phyloP scores from a whole-genome alignment of 2,113 vertebrate species.

The Egretta garzetta region DNA sequence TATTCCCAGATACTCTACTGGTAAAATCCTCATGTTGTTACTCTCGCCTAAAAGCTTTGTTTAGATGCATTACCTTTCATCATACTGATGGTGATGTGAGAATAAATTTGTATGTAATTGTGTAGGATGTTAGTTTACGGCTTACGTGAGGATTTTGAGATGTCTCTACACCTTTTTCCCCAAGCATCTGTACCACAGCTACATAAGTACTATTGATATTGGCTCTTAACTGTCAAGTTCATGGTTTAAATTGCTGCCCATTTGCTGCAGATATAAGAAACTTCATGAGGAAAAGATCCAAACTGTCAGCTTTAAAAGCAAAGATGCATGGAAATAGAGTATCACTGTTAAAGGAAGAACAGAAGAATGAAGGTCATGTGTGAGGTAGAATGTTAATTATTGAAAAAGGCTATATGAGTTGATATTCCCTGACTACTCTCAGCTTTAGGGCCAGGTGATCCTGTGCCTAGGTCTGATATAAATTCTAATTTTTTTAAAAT shows the following conservation, averaged over 20 bases:
- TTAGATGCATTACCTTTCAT: neutral
- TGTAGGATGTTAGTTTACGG: neutral
- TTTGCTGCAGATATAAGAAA: neutral
- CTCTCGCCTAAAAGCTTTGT: neutral
- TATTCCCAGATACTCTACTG: neutral
- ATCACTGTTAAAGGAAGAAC: neutral
- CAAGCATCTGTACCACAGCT: neutral
- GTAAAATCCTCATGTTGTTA: neutral
- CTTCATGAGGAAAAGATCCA: neutral
- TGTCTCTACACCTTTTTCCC: neutral
- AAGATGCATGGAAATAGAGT: neutral
- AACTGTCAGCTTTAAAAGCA: neutral
- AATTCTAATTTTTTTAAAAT: neutral
- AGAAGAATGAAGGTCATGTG: neutral
- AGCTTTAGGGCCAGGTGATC: neutral
- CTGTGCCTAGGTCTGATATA: neutral
- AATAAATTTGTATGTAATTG: neutral
- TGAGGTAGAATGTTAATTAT: neutral
- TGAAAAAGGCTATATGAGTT: neutral
- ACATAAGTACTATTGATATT: neutral
- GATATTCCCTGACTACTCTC: neutral
- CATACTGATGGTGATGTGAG: neutral
- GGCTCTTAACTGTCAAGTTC: neutral
- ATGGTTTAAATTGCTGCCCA: too few species aligned
- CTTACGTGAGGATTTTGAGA: neutral